A percentile compares a stretch with the other conserved stretches of the same genome.
Evolutionary conservation across 2,113 vertebrate species (phyloP).

Genomic region (Microtus ochrogaster): DNA sequence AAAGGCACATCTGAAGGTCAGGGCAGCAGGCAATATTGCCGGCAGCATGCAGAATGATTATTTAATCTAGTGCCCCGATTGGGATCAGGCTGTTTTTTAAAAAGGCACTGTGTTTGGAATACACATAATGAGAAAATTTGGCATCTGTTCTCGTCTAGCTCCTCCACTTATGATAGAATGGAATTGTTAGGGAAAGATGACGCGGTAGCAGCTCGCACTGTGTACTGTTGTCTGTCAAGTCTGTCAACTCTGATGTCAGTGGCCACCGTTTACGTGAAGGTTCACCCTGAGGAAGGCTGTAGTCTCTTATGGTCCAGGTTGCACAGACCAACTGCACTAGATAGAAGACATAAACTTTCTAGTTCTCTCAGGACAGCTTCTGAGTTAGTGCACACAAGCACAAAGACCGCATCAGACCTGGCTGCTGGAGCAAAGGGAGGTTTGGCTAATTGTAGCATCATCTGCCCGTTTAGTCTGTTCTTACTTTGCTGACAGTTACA

Average conservation of each 20-base stretch:
- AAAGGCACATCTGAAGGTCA: slow-evolving; percentile 75
- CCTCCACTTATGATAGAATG: slow-evolving; percentile 67
- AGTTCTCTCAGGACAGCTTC: slow-evolving; percentile 47
- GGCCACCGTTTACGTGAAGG: slow-evolving; percentile 60
- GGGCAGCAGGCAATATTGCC: slow-evolving; percentile 40
- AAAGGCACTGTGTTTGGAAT: slow-evolving; percentile 61
- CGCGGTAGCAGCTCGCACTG: slow-evolving; percentile 23
- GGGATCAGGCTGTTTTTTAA: slow-evolving; percentile 56
- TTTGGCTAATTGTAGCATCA: slow-evolving; percentile 24
- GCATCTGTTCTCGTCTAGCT: slow-evolving; percentile 81
- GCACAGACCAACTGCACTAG: slow-evolving; percentile 63
- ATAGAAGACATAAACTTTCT: slow-evolving; percentile 30
- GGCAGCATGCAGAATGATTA: slow-evolving; percentile 54
- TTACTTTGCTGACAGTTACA: neutral
- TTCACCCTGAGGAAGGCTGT: slow-evolving; percentile 63
- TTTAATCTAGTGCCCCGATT: slow-evolving; percentile 59
- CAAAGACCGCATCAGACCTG: slow-evolving; percentile 51
- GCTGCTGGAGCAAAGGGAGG: neutral
- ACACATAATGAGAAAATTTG: slow-evolving; percentile 80
- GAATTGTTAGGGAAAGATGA: slow-evolving; percentile 72
- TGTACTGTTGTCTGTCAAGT: slow-evolving; percentile 8
- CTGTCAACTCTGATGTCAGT: slow-evolving; percentile 27
- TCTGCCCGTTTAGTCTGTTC: slow-evolving; percentile 1
- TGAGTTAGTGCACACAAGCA: slow-evolving; percentile 62
- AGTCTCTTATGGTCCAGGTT: slow-evolving; percentile 73